Evolutionary conservation across 1,140 invertebrate genomes (phyloP).

Genomic region (Metopolophium dirhodum): DNA sequence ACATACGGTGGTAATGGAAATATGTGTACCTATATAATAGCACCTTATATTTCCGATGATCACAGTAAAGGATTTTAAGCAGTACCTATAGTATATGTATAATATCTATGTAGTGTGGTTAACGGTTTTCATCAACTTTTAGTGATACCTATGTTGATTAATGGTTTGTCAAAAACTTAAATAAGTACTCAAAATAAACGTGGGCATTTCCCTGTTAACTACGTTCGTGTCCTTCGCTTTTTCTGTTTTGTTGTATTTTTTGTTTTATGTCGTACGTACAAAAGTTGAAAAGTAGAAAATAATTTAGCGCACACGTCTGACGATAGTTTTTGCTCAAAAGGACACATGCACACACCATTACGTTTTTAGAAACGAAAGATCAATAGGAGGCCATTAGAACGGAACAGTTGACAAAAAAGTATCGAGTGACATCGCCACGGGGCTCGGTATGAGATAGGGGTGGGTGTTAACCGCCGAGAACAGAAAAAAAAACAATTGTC

Average conservation of each 20-base stretch:
- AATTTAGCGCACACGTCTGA: background rate
- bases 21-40: background rate
- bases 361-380: constrained; percentile 46
- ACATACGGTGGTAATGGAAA: background rate
- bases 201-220: background rate
- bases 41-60: background rate
- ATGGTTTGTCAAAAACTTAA: background rate
- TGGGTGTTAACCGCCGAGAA: background rate
- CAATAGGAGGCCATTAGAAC: constrained; percentile 38
- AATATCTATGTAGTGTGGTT: background rate
- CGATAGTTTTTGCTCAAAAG: constrained; percentile 13
- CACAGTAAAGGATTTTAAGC: too few relatives aligned
- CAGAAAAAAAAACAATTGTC: constrained; percentile 14
- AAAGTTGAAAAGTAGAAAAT: background rate
- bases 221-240: background rate
- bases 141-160: background rate
- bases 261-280: background rate
- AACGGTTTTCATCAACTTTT: background rate
- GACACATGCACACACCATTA: constrained; percentile 29
- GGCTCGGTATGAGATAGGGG: background rate
- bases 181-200: constrained; percentile 5
- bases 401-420: constrained; percentile 31
- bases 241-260: background rate
- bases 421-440: background rate
- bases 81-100: background rate